These are phyloP conservation scores for Romanogobio albipinnatus DNA, from an alignment of 2,113 vertebrate species.

Conservation along the genomic window DNA sequence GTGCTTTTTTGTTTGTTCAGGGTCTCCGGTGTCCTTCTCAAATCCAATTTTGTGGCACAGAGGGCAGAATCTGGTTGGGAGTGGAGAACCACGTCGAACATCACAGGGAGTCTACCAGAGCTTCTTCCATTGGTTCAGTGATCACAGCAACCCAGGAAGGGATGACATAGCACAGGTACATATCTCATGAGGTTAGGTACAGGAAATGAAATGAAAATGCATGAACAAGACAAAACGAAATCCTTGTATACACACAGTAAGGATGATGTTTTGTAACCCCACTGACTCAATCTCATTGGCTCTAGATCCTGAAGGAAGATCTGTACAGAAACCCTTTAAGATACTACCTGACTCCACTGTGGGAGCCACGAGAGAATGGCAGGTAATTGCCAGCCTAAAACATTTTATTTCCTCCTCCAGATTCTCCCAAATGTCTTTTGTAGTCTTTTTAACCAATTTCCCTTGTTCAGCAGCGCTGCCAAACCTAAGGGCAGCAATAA, in stretches of 20 bases:
- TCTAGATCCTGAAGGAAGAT: conserved; percentile 80
- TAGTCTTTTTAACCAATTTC: neutral
- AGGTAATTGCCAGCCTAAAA: conserved; percentile 66
- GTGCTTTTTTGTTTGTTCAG: conserved; percentile 56
- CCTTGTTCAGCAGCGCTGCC: conserved; percentile 56
- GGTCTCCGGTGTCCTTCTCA: conserved; percentile 76
- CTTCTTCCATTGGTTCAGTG: conserved; percentile 82
- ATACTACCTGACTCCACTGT: conserved; percentile 81
- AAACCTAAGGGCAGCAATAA: conserved; percentile 69
- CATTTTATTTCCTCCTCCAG: neutral
- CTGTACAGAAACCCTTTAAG: conserved; percentile 79
- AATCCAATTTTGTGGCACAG: conserved; percentile 80
- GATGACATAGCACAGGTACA: conserved; percentile 80
- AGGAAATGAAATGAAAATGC: neutral
- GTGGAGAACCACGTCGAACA: conserved; percentile 71
- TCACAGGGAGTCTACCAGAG: conserved; percentile 75
- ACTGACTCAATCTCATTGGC: neutral
- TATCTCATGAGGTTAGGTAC: neutral
- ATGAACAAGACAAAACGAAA: neutral
- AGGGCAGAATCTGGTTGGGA: conserved; percentile 76
- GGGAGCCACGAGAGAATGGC: conserved; percentile 79
- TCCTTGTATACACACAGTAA: neutral
- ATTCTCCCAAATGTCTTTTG: neutral
- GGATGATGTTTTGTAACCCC: neutral
- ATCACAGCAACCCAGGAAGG: conserved; percentile 77